Conservation (phyloP, 2,113 vertebrate species). For the Notothenia coriiceps region DNA sequence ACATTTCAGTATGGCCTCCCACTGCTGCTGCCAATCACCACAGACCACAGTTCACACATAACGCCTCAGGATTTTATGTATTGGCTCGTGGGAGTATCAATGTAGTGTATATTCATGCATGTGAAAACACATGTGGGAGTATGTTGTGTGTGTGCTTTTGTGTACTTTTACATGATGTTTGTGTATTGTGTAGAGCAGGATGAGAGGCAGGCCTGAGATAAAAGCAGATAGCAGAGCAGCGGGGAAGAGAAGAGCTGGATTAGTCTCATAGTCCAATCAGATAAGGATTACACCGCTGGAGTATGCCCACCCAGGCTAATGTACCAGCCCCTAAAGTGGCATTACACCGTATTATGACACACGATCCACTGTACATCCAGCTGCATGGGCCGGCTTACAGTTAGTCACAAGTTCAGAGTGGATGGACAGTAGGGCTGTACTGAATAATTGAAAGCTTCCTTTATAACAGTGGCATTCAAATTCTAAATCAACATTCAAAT, state of each 20-base stretch:
- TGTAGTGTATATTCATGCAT: constrained; percentile 48
- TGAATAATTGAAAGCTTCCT: no score
- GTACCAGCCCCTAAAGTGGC: constrained; percentile 60
- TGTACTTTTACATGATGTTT: constrained; percentile 18
- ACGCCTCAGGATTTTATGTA: constrained; percentile 57
- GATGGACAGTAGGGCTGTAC: not conserved
- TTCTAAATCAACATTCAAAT: no score
- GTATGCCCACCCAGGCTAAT: constrained; percentile 70
- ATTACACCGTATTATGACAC: constrained; percentile 75
- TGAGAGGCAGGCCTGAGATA: constrained; percentile 39
- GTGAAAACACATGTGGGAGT: constrained; percentile 60
- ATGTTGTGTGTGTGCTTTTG: constrained; percentile 14
- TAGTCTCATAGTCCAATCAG: constrained; percentile 78
- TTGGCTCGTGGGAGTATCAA: constrained; percentile 51
- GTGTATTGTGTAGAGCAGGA: constrained; percentile 20
- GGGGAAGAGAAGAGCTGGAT: constrained; percentile 63
- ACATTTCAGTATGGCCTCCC: constrained; percentile 27
- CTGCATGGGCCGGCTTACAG: constrained; percentile 56
- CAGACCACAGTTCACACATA: constrained; percentile 43
- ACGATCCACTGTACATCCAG: constrained; percentile 47
- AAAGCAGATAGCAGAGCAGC: constrained; percentile 55
- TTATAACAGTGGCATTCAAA: no score
- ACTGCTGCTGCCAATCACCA: constrained; percentile 49
- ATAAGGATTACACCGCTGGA: constrained; percentile 78
- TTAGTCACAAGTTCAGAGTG: not conserved